Base-by-base conservation (phyloP, 2,113 vertebrate genomes). In the Phalacrocorax aristotelis region DNA sequence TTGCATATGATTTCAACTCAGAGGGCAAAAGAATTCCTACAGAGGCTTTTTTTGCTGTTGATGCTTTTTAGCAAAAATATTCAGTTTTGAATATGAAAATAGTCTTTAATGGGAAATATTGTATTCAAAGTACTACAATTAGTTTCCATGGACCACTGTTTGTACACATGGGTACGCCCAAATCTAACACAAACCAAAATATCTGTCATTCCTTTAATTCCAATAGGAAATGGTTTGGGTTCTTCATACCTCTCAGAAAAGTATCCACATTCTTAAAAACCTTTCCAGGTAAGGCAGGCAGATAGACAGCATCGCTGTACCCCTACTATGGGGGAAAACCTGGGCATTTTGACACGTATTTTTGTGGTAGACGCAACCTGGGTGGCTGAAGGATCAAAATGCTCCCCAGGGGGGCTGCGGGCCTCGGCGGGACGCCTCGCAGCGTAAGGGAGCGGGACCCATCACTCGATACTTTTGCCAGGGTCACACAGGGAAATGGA, bases 381-480 rank as follows among this genome's bases (percentile, higher is more conserved):
- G 7, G 9, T 74, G 42, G 32, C 32, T 44, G 22, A 55, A 68
- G 22, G 20, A 25, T 21, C 46, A 38, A 58, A 66, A 66, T 5
- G 7, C 25, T 71, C 78, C 58, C 18, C 30, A 30, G 52, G 32
- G 46, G 48, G 51, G 30, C 34, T 51, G 51, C 0, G 2, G 34
- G 40, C 30, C n/a, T 34, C 61, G 38, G 32, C 8, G 1, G 13
- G 57, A 42, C 48, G 30, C 13, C 40, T 77, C 2, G 1, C 64
- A 70, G 10, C 2, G 2, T 6, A 26, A 26, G 0, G 4, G 13
- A 12, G 57, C 5, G 2, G 48, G 48, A 61, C 17, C 36, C 25
- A 4, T 38, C 36, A 3, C 13, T 23, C 46, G 46, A 13, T 44
- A 7, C 48, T 83, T 68, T 68, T 51, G 13, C 32, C 60, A n/a